phyloP scores from a whole-genome alignment of 2,797 vertebrate species.

The Chaetophractus vellerosus region DNA sequence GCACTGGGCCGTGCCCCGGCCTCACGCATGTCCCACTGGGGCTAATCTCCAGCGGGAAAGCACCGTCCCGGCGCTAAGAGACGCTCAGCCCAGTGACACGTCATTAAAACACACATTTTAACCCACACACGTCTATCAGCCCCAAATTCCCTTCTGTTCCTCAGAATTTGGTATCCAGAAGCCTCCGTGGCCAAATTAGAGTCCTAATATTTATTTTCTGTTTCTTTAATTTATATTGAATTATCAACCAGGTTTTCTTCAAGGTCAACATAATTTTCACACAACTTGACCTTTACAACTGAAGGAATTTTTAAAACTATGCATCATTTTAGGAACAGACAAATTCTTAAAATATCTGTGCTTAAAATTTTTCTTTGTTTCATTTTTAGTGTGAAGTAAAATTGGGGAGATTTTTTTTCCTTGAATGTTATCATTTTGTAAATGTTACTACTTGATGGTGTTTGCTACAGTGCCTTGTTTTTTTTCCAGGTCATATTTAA shows the following conservation, averaged over 20 bases:
- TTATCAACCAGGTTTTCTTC: slow-evolving; percentile 8
- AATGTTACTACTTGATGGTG: background rate
- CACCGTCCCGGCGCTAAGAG: background rate
- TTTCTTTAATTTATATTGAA: background rate
- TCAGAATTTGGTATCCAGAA: slow-evolving; percentile 1
- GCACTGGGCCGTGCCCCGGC: too few relatives aligned
- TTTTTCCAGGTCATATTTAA: background rate
- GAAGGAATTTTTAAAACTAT: slow-evolving; percentile 9
- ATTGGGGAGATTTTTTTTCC: background rate
- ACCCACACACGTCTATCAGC: background rate
- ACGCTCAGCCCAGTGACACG: background rate
- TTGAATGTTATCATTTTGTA: background rate
- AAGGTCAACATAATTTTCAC: background rate
- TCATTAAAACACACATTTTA: background rate
- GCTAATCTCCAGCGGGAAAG: background rate
- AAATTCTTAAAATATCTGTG: background rate
- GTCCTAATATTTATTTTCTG: background rate
- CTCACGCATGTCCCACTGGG: background rate
- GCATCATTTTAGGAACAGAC: background rate
- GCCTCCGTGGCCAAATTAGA: background rate
- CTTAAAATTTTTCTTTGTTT: background rate
- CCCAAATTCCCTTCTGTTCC: background rate
- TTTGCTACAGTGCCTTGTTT: background rate
- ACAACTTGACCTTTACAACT: background rate
- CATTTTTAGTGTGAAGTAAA: background rate